These are phyloP conservation scores for Itoplectis maculator DNA, from an alignment of 2,888 invertebrate genomes.

Conservation along the genomic window DNA sequence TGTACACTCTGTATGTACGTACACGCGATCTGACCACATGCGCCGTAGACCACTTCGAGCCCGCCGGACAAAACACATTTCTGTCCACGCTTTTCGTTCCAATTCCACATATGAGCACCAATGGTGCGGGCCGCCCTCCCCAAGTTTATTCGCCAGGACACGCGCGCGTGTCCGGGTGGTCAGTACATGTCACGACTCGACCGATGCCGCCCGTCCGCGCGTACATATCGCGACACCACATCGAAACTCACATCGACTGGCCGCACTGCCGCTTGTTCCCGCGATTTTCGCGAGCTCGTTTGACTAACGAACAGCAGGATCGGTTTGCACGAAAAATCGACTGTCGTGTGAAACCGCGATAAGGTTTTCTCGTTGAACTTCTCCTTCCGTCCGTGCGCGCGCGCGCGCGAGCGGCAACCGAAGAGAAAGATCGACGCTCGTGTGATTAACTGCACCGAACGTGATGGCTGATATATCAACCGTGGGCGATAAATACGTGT, in stretches of 20 bases:
- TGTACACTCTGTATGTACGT: background rate
- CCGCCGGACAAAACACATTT: slow-evolving; percentile 10
- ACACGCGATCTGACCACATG: background rate
- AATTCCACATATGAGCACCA: slow-evolving; percentile 45
- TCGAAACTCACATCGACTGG: background rate
- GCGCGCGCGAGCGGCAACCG: no score
- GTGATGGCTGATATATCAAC: no score
- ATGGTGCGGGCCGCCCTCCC: slow-evolving; percentile 5
- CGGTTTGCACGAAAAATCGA: no score
- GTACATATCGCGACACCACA: background rate
- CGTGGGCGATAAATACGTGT: no score
- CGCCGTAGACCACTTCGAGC: background rate
- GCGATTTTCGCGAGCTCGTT: no score
- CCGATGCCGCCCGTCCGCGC: slow-evolving; percentile 39
- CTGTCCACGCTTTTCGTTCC: slow-evolving; percentile 18
- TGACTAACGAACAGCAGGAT: no score
- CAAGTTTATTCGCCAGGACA: slow-evolving; percentile 19
- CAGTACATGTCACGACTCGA: slow-evolving; percentile 62
- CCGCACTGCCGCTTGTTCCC: no score
- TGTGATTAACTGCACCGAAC: no score
- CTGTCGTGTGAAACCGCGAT: no score
- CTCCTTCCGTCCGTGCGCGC: no score
- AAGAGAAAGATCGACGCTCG: no score
- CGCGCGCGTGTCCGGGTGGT: slow-evolving; percentile 19
- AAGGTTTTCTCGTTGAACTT: no score